phyloP scores from a whole-genome alignment of 2,888 invertebrate species.

The Cantharis lateralis region DNA sequence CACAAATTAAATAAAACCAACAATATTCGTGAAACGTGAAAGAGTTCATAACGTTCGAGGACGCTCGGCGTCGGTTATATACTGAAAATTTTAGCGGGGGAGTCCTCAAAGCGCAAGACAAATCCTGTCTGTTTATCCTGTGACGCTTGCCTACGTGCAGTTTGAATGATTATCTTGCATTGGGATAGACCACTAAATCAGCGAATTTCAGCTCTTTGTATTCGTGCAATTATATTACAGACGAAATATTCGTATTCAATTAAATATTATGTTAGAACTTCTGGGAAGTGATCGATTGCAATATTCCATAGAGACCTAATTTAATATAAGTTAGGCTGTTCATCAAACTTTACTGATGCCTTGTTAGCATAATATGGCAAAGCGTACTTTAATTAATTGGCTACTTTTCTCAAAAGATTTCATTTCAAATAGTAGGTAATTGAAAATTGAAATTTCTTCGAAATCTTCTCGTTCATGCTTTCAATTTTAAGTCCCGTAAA shows the following conservation, averaged over 20 bases:
- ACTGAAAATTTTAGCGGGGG: conserved; percentile 30
- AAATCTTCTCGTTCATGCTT: background rate
- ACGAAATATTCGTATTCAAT: background rate
- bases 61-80: conserved; percentile 37
- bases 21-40: conserved; percentile 25
- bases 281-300: background rate
- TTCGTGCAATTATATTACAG: conserved; percentile 8
- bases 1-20: background rate
- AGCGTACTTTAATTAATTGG: background rate
- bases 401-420: background rate
- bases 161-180: conserved; percentile 47
- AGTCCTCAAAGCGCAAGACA: conserved; percentile 35
- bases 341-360: background rate
- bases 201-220: background rate
- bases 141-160: conserved; percentile 58
- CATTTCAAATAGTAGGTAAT: background rate
- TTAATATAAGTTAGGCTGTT: background rate
- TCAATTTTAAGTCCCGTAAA: background rate
- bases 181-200: background rate
- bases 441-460: background rate
- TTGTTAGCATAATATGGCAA: background rate
- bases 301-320: background rate
- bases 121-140: conserved; percentile 29
- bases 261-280: background rate
- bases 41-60: conserved; percentile 30